These are phyloP conservation scores for Tipula unca DNA, from an alignment of 2,888 invertebrate genomes.

Conservation along the genomic window DNA sequence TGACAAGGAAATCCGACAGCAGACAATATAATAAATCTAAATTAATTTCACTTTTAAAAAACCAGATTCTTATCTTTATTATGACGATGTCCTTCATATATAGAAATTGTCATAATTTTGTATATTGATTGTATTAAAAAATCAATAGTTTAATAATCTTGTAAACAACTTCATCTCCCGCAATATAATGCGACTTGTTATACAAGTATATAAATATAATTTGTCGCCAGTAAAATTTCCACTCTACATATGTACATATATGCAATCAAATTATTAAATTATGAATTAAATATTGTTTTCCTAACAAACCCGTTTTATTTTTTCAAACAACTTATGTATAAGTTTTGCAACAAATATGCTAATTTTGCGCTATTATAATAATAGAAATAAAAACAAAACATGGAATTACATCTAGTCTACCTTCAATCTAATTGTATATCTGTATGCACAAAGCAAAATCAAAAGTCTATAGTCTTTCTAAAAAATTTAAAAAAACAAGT, in stretches of 20 bases:
- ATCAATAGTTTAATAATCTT: neutral
- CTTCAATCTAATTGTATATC: neutral
- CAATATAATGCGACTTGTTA: neutral
- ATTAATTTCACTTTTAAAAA: neutral
- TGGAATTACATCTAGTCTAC: neutral
- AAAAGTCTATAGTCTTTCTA: neutral
- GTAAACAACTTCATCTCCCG: neutral
- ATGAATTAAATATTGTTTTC: neutral
- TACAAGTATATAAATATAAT: neutral
- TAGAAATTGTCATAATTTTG: neutral
- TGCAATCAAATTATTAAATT: too few relatives aligned
- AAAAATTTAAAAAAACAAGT: neutral
- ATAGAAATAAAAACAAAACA: neutral
- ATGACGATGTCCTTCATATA: neutral
- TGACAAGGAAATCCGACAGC: neutral
- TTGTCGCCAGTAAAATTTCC: neutral
- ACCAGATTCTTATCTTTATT: neutral
- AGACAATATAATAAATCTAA: neutral
- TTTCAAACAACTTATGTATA: neutral
- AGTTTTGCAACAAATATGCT: neutral
- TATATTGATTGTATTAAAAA: neutral
- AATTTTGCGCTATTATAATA: neutral
- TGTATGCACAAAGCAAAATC: neutral
- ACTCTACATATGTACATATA: neutral
- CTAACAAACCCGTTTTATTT: neutral